A percentile compares a stretch with the other conserved stretches of the same genome.
Conservation (phyloP, 2,113 vertebrate genomes). For the Esox niger region DNA sequence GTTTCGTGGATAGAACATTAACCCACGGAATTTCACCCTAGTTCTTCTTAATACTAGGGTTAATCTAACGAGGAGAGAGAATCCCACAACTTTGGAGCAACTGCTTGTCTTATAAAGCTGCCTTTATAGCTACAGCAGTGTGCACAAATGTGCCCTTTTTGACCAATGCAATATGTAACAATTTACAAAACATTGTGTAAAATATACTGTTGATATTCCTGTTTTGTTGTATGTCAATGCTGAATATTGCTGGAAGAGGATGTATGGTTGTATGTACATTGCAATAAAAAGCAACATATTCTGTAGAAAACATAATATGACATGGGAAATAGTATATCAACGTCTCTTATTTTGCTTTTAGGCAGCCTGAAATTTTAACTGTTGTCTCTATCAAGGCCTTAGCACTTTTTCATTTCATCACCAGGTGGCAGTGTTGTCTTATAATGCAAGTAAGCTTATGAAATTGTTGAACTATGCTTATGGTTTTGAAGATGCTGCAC, state of each 20-base stretch:
- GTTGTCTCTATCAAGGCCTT: too few species aligned
- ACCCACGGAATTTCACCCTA: not conserved
- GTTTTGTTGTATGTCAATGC: not conserved
- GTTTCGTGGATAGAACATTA: too few species aligned
- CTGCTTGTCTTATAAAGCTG: constrained; percentile 15
- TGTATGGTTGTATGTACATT: not conserved
- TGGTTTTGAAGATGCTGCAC: too few species aligned
- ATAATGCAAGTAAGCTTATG: not conserved
- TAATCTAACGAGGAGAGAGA: not conserved
- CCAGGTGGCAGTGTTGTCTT: not conserved
- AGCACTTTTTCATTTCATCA: not conserved
- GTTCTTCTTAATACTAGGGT: not conserved
- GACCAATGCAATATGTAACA: constrained; percentile 1
- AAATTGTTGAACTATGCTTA: not conserved
- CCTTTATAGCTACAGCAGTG: constrained; percentile 31
- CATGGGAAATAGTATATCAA: too few species aligned
- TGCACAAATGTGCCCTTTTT: constrained; percentile 16
- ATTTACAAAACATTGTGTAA: constrained; percentile 18
- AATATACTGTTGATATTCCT: constrained; percentile 15
- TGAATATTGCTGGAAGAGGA: not conserved
- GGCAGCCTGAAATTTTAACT: too few species aligned
- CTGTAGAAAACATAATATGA: not conserved
- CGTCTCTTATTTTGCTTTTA: too few species aligned
- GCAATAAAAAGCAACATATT: not conserved
- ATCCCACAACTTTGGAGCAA: not conserved